Conservation (phyloP, 2,113 vertebrate species). For the Australoheros scitulus region DNA sequence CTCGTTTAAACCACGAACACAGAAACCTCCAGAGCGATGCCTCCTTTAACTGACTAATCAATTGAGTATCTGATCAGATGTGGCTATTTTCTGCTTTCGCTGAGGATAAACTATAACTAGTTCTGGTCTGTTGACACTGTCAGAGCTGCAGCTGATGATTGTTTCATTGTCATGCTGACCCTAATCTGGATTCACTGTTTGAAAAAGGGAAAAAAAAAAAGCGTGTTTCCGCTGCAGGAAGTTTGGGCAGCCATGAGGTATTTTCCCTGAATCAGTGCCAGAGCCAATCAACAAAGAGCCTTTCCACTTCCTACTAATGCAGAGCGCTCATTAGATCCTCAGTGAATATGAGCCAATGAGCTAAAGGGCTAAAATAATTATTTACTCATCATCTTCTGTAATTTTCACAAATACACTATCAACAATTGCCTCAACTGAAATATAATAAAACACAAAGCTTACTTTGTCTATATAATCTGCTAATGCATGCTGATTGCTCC, state of each 20-base stretch:
- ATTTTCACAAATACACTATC: neutral
- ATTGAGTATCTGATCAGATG: neutral
- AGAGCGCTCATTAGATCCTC: neutral
- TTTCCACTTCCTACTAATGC: neutral
- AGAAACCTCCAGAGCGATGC: neutral
- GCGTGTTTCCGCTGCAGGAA: neutral
- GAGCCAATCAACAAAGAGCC: neutral
- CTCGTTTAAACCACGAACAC: neutral
- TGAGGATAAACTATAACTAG: too few species aligned
- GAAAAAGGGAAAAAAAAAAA: fast-evolving
- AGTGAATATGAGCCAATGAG: neutral
- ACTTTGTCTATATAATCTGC: neutral
- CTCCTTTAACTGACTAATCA: neutral
- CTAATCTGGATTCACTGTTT: neutral
- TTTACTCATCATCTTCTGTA: neutral
- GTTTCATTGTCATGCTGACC: neutral
- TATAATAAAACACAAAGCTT: too few species aligned
- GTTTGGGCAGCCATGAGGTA: fast-evolving
- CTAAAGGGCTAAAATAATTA: neutral
- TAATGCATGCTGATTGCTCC: neutral
- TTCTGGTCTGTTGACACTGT: too few species aligned
- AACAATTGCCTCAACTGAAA: neutral
- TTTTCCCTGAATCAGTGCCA: neutral
- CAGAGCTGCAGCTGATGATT: neutral
- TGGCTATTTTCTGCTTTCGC: neutral